Evolutionary conservation across 2,888 invertebrate species (phyloP).

Genomic region (Lycia hirtaria): DNA sequence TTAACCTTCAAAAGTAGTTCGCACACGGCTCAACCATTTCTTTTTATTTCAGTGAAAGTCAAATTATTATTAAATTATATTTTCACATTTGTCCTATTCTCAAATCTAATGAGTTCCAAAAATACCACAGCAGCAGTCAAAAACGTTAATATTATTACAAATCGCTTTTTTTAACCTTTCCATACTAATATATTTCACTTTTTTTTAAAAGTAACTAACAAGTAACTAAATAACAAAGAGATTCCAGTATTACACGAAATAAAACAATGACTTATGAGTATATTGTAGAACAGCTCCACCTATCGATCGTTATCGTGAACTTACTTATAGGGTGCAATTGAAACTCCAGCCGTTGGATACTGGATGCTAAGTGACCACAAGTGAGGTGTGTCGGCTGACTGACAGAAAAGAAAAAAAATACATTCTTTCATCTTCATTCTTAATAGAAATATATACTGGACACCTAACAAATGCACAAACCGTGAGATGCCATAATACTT

Average conservation of each 20-base stretch:
- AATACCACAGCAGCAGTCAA: conserved; percentile 27
- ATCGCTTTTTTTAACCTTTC: conserved; percentile 11
- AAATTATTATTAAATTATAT: not conserved
- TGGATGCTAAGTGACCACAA: no score
- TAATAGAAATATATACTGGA: no score
- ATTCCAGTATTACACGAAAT: conserved; percentile 21
- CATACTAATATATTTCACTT: conserved; percentile 28
- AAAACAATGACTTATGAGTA: conserved; percentile 21
- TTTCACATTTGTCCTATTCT: not conserved
- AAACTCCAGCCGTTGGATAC: no score
- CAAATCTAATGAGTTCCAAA: conserved; percentile 11
- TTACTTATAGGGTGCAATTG: no score
- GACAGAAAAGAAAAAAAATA: no score
- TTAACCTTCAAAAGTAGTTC: no score
- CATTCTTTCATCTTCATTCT: no score
- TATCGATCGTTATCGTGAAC: conserved; percentile 6
- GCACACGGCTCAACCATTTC: no score
- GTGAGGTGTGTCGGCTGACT: no score
- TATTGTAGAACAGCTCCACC: conserved; percentile 14
- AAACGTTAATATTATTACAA: conserved; percentile 6
- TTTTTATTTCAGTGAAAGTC: no score
- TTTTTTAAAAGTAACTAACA: conserved; percentile 24
- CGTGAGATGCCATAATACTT: no score
- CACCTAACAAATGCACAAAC: no score
- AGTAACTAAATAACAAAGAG: conserved; percentile 26